Evolutionary conservation across 2,113 vertebrate species (phyloP).

Genomic region (Butorides virescens): DNA sequence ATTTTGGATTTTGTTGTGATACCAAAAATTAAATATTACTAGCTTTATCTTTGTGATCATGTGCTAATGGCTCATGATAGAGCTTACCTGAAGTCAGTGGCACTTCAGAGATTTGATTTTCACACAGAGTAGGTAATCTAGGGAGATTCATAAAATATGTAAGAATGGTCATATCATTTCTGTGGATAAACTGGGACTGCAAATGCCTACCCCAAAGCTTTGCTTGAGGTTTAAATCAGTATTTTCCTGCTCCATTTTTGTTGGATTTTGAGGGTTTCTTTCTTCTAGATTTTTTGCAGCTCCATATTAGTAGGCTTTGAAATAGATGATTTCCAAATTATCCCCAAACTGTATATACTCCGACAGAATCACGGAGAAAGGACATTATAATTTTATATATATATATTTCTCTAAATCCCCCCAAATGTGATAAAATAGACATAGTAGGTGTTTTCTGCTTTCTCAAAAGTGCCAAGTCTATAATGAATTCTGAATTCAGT

Average conservation of each 20-base stretch:
- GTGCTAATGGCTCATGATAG: not conserved
- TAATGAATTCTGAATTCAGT: not conserved
- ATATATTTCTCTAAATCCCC: not conserved
- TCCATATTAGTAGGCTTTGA: not conserved
- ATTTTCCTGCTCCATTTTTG: not conserved
- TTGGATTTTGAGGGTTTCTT: not conserved
- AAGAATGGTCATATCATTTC: not conserved
- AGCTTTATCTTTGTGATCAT: not conserved
- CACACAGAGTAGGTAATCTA: not conserved
- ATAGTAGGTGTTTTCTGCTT: not conserved
- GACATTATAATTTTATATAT: not conserved
- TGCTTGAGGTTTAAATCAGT: not conserved
- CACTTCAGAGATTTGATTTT: not conserved
- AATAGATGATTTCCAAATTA: not conserved
- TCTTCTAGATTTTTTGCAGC: not conserved
- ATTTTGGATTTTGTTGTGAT: not conserved
- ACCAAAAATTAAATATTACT: not conserved
- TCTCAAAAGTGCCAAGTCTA: not conserved
- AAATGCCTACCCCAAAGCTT: not conserved
- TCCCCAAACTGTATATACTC: not conserved
- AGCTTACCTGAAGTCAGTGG: not conserved
- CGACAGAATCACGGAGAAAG: not conserved
- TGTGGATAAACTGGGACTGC: not conserved
- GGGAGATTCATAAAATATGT: not conserved
- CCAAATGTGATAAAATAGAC: not conserved